Evolutionary conservation across 2,888 invertebrate genomes (phyloP).

Genomic region (Monoplex corrugatus): DNA sequence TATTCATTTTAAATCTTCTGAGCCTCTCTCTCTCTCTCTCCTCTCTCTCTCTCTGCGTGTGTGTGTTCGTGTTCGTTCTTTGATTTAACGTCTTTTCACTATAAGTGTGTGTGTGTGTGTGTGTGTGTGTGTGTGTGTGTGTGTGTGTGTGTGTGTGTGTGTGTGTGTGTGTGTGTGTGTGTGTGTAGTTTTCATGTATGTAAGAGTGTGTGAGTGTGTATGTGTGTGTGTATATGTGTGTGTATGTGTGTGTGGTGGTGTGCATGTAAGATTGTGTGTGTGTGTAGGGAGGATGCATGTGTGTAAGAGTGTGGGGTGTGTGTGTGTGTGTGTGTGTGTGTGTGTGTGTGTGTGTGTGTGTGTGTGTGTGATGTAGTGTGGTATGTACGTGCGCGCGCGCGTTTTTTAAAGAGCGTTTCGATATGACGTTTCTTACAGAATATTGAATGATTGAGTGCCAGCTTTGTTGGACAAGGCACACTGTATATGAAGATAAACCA

Average conservation of each 20-base stretch:
- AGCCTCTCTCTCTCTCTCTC: no score
- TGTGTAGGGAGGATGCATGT: background rate
- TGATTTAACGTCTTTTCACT: no score
- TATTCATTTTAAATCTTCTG: no score
- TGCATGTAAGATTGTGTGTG: background rate
- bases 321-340: background rate
- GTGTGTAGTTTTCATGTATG: no score
- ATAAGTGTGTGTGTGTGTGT: background rate
- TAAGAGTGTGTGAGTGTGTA: background rate
- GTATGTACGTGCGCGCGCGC: background rate
- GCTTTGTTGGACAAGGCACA: no score
- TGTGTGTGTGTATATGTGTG: constrained; percentile 8
- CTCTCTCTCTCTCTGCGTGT: background rate
- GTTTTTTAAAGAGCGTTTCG: background rate
- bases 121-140: background rate
- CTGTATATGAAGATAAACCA: no score
- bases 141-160: background rate
- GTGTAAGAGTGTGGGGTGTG: background rate
- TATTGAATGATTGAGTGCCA: no score
- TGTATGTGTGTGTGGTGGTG: background rate
- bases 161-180: background rate
- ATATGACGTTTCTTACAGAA: no score
- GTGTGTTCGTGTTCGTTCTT: background rate
- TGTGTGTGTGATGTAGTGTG: constrained; percentile 3
- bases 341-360: background rate